These are phyloP conservation scores for Zelostemma sp. DNA, from an alignment of 1,140 invertebrate species.

Conservation along the genomic window DNA sequence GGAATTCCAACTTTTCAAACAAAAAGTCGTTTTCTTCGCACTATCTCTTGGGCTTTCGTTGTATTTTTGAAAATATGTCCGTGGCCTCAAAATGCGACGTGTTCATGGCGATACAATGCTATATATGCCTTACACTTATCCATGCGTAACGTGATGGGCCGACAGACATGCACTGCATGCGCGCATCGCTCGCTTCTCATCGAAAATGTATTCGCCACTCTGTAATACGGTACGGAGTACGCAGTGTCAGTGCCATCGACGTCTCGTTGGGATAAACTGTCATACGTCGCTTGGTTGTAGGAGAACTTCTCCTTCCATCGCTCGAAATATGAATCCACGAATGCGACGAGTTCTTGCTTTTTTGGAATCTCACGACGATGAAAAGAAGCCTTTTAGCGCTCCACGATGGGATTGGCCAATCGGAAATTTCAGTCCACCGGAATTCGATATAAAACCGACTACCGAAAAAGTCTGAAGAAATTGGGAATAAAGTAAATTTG, in stretches of 20 bases:
- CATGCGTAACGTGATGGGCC: conserved; percentile 38
- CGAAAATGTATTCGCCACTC: conserved; percentile 34
- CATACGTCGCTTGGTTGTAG: conserved; percentile 25
- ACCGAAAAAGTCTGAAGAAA: neutral
- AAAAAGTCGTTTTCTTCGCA: no score
- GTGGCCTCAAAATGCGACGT: conserved; percentile 20
- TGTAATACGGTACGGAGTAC: conserved; percentile 38
- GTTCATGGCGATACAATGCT: conserved; percentile 37
- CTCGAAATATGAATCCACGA: conserved; percentile 35
- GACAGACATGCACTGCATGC: conserved; percentile 37
- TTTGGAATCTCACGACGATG: neutral
- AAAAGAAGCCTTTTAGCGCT: neutral
- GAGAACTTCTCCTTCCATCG: conserved; percentile 29
- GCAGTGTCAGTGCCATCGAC: conserved; percentile 31
- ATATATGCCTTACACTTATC: conserved; percentile 36
- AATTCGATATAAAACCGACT: no score
- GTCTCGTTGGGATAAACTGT: conserved; percentile 20
- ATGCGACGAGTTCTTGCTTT: conserved; percentile 13
- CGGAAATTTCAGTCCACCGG: no score
- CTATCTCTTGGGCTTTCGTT: no score
- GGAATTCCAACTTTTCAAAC: no score
- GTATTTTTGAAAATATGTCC: conserved; percentile 8
- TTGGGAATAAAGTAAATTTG: neutral
- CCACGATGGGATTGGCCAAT: no score
- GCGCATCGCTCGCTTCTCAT: conserved; percentile 27